Conservation (phyloP, 1,140 invertebrate species). For the Zophobas morio region DNA sequence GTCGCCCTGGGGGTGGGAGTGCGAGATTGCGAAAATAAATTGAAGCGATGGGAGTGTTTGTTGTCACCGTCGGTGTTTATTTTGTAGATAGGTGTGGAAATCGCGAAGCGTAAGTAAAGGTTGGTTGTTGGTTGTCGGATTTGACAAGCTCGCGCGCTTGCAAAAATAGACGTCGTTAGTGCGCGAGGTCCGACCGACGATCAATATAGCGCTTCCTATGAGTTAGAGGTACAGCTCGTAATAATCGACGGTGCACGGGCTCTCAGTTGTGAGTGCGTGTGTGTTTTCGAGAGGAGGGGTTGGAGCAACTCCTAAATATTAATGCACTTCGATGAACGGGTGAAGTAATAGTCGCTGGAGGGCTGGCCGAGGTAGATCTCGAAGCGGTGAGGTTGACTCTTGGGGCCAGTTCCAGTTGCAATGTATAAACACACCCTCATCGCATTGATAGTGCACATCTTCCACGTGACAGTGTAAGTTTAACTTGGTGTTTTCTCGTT, state of each 20-base stretch:
- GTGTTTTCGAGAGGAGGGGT: slow-evolving; percentile 45
- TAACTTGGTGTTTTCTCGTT: slow-evolving; percentile 23
- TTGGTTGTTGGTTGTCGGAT: slow-evolving; percentile 39
- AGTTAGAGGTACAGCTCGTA: slow-evolving; percentile 50
- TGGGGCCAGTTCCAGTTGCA: slow-evolving; percentile 39
- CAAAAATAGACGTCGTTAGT: slow-evolving; percentile 49
- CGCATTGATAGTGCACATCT: slow-evolving; percentile 51
- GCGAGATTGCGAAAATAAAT: background rate
- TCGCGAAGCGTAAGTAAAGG: slow-evolving; percentile 25
- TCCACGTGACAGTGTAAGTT: slow-evolving; percentile 55
- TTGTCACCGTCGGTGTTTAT: background rate
- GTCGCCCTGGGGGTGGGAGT: background rate
- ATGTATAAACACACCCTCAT: slow-evolving; percentile 54
- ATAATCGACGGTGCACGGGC: slow-evolving; percentile 45
- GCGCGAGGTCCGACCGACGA: slow-evolving; percentile 55
- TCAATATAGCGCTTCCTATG: slow-evolving; percentile 55
- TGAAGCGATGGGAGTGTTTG: background rate
- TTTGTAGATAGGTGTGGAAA: slow-evolving; percentile 18
- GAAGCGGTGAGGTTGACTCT: slow-evolving; percentile 28
- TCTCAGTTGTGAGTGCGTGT: slow-evolving; percentile 27
- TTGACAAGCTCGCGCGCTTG: slow-evolving; percentile 42
- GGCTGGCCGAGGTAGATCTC: slow-evolving; percentile 31
- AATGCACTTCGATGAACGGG: slow-evolving; percentile 28
- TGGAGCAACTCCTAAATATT: slow-evolving; percentile 29
- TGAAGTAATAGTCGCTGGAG: slow-evolving; percentile 21